These are phyloP conservation scores for Parascotia fuliginaria DNA, from an alignment of 2,888 invertebrate species.

Conservation along the genomic window DNA sequence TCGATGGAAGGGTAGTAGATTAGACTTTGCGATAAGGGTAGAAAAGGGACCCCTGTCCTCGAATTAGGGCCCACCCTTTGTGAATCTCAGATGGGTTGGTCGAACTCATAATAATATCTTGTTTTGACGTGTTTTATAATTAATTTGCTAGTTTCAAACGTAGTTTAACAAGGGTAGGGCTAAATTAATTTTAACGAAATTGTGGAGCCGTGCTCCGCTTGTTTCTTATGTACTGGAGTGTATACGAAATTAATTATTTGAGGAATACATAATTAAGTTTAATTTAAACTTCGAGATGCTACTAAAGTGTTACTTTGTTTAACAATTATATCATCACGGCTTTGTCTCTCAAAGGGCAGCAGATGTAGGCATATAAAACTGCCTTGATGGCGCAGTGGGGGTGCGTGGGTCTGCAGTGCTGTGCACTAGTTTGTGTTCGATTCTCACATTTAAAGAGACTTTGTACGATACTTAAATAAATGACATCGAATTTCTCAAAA, in stretches of 20 bases:
- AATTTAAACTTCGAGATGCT: too few relatives aligned
- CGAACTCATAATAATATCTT: constrained; percentile 77
- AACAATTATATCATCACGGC: too few relatives aligned
- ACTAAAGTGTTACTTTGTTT: too few relatives aligned
- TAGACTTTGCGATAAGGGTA: constrained; percentile 82
- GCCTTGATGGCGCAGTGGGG: too few relatives aligned
- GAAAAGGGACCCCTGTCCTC: constrained; percentile 63
- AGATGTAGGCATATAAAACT: too few relatives aligned
- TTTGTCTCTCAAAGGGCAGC: background rate
- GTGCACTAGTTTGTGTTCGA: too few relatives aligned
- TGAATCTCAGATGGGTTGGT: constrained; percentile 76
- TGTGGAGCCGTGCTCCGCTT: constrained; percentile 24
- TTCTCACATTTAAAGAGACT: too few relatives aligned
- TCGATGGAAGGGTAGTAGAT: constrained; percentile 81
- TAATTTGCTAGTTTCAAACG: constrained; percentile 83
- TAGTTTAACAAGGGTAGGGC: constrained; percentile 75
- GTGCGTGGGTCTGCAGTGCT: too few relatives aligned
- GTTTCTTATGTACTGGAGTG: constrained; percentile 2
- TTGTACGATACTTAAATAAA: too few relatives aligned
- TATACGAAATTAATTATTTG: background rate
- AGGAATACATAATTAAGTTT: background rate
- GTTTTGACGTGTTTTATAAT: constrained; percentile 85
- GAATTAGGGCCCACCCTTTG: constrained; percentile 78
- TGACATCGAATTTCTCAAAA: too few relatives aligned
- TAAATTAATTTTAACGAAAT: constrained; percentile 69